Conservation (phyloP, 2,113 vertebrate species). For the Kryptolebias marmoratus region DNA sequence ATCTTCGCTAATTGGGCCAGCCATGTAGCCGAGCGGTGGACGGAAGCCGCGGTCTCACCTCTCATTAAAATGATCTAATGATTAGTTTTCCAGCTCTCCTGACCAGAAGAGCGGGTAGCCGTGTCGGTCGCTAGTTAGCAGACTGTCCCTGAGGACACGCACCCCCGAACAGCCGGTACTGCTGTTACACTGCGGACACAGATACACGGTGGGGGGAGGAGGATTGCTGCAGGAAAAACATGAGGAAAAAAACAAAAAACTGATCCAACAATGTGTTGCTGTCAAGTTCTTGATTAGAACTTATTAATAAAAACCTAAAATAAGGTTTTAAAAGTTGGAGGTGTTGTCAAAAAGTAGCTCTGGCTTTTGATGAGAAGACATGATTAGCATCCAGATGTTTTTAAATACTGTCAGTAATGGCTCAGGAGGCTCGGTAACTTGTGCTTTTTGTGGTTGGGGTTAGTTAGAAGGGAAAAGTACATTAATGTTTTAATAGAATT, state of each 20-base stretch:
- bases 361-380: background rate
- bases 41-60: constrained; percentile 71
- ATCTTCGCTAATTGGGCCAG: constrained; percentile 76
- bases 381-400: background rate
- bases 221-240: constrained; percentile 14
- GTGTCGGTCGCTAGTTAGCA: constrained; percentile 66
- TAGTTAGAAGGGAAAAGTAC: background rate
- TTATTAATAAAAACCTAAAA: constrained; percentile 19
- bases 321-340: constrained; percentile 24
- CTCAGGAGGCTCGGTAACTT: background rate
- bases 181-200: constrained; percentile 48
- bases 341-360: constrained; percentile 27
- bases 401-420: background rate
- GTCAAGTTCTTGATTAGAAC: constrained; percentile 7
- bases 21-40: constrained; percentile 57
- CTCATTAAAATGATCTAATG: constrained; percentile 81
- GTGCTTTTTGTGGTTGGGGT: background rate
- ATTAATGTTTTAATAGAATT: background rate
- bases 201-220: constrained; percentile 18
- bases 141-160: constrained; percentile 59
- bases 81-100: constrained; percentile 64
- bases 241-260: constrained; percentile 4
- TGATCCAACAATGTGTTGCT: constrained; percentile 20
- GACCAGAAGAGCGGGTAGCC: constrained; percentile 61
- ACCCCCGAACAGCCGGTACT: constrained; percentile 45